Conservation (phyloP, 1,140 invertebrate species). For the Wasmannia auropunctata region DNA sequence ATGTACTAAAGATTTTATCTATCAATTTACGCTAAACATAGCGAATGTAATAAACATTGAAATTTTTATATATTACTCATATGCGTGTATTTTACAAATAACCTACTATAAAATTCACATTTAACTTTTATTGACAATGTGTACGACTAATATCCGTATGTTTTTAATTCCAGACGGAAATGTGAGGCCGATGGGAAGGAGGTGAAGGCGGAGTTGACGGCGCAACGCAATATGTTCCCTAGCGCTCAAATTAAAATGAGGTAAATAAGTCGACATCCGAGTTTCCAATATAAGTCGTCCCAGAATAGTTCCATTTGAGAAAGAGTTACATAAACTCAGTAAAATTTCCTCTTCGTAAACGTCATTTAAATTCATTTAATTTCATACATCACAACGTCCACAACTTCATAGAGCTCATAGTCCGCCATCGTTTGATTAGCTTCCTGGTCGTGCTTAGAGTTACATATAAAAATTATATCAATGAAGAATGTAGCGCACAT, state of each 20-base stretch:
- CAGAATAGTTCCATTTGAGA: slow-evolving; percentile 10
- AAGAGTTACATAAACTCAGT: background rate
- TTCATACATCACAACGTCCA: slow-evolving; percentile 1
- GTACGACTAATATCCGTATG: background rate
- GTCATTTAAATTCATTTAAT: background rate
- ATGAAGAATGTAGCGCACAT: background rate
- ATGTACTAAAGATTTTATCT: background rate
- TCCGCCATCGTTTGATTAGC: slow-evolving; percentile 1
- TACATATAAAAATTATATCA: background rate
- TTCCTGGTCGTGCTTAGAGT: background rate
- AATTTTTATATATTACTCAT: too few relatives aligned
- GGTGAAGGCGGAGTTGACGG: slow-evolving; percentile 87
- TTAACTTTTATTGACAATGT: background rate
- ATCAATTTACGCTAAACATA: background rate
- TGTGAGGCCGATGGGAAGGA: slow-evolving; percentile 88
- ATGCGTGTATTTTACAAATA: background rate
- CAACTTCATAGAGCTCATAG: background rate
- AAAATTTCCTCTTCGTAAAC: slow-evolving; percentile 7
- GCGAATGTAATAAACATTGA: background rate
- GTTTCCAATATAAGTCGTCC: slow-evolving; percentile 13
- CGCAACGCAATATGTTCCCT: slow-evolving; percentile 87
- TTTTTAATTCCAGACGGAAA: slow-evolving; percentile 84
- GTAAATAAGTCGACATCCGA: slow-evolving; percentile 79
- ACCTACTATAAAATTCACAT: background rate
- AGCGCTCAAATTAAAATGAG: slow-evolving; percentile 89